A percentile compares a stretch with the other conserved stretches of the same genome.
phyloP scores from a whole-genome alignment of 2,797 vertebrate species.

The Sebastes goodei region DNA sequence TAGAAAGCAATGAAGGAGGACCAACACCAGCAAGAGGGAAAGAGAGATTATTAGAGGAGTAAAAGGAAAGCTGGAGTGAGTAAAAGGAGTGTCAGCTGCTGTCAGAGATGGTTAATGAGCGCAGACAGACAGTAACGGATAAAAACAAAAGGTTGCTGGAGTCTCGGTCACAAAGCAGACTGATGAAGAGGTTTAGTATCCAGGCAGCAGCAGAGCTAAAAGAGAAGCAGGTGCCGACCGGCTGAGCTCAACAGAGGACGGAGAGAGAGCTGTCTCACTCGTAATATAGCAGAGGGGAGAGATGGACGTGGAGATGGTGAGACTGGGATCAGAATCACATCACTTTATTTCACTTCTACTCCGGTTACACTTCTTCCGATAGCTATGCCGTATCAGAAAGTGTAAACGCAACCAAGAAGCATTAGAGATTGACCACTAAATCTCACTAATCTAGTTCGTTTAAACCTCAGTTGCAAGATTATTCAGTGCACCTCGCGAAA shows the following conservation, averaged over 20 bases:
- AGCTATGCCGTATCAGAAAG: neutral
- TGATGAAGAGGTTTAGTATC: slow-evolving; percentile 57
- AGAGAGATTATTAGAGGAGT: neutral
- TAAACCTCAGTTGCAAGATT: neutral
- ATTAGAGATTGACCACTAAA: neutral
- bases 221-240: slow-evolving; percentile 35
- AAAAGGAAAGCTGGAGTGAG: neutral
- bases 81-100: slow-evolving; percentile 25
- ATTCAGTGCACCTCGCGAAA: neutral
- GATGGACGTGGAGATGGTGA: neutral
- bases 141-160: slow-evolving; percentile 46
- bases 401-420: neutral
- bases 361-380: neutral
- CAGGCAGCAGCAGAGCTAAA: slow-evolving; percentile 51
- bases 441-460: neutral
- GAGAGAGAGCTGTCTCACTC: neutral
- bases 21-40: neutral
- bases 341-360: neutral
- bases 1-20: neutral
- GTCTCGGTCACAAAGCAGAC: slow-evolving; percentile 36
- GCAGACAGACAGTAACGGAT: slow-evolving; percentile 11
- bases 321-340: neutral
- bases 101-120: slow-evolving; percentile 36
- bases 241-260: slow-evolving; percentile 16
- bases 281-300: neutral